Conservation (phyloP, 1,140 invertebrate genomes). For the Brachionus rubens region DNA sequence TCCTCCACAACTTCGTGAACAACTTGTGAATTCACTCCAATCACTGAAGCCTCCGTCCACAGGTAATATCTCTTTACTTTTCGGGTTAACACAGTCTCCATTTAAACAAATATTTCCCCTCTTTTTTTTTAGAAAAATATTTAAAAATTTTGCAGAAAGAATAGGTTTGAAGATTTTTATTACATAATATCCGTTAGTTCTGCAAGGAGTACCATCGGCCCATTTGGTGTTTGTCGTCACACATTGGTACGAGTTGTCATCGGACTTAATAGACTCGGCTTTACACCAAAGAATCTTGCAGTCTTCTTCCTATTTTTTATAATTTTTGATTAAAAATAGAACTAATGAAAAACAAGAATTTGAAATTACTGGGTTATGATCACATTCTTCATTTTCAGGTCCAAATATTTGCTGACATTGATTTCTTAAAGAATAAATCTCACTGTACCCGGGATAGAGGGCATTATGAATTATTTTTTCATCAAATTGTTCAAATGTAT, state of each 20-base stretch:
- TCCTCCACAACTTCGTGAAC: constrained; percentile 43
- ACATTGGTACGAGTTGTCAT: constrained; percentile 15
- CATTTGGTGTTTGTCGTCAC: constrained; percentile 37
- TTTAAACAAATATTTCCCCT: constrained; percentile 4
- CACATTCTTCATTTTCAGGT: constrained; percentile 23
- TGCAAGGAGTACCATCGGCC: constrained; percentile 39
- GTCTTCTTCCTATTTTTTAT: constrained; percentile 5
- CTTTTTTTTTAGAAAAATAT: too few relatives aligned
- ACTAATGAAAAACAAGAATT: not conserved
- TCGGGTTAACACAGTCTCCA: constrained; percentile 34
- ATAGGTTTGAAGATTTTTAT: too few relatives aligned
- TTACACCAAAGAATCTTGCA: constrained; percentile 39
- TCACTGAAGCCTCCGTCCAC: constrained; percentile 29
- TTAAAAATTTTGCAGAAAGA: too few relatives aligned
- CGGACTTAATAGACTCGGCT: not conserved
- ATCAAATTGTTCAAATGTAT: constrained; percentile 35
- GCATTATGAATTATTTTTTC: not conserved
- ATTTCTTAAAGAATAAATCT: constrained; percentile 1
- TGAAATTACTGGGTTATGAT: not conserved
- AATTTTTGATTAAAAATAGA: not conserved
- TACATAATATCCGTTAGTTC: not conserved
- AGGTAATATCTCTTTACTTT: not conserved
- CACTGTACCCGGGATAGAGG: not conserved
- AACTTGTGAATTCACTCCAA: constrained; percentile 33
- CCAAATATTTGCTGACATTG: constrained; percentile 45